Conservation (phyloP, 1,140 invertebrate genomes). For the Brachionus plicatilis region DNA sequence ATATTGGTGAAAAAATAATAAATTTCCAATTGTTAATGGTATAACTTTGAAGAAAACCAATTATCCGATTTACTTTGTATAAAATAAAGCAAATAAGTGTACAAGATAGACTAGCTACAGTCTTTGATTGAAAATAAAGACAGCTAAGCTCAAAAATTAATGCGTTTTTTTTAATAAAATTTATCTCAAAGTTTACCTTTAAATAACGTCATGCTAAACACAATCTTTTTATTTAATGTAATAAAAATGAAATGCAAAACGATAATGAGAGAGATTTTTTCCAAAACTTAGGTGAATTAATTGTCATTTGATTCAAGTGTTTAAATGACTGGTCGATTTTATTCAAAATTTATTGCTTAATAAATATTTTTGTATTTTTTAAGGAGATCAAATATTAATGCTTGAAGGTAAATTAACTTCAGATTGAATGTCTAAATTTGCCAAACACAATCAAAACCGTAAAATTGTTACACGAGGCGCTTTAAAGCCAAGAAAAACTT, state of each 20-base stretch:
- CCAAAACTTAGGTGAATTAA: background rate
- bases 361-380: background rate
- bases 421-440: background rate
- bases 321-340: background rate
- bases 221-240: background rate
- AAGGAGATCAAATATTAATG: background rate
- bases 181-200: background rate
- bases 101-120: too few relatives aligned
- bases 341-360: background rate
- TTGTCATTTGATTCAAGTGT: background rate
- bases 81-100: too few relatives aligned
- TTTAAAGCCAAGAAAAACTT: background rate
- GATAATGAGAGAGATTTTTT: background rate
- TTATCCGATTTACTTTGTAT: too few relatives aligned
- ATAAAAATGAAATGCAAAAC: background rate
- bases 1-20: too few relatives aligned
- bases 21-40: too few relatives aligned
- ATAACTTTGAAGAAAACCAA: too few relatives aligned
- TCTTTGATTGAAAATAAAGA: too few relatives aligned
- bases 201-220: background rate
- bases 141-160: too few relatives aligned
- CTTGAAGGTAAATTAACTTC: background rate
- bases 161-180: too few relatives aligned
- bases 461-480: background rate
- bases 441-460: background rate